phyloP scores from a whole-genome alignment of 1,140 invertebrate genomes.

The Drosophila orena region DNA sequence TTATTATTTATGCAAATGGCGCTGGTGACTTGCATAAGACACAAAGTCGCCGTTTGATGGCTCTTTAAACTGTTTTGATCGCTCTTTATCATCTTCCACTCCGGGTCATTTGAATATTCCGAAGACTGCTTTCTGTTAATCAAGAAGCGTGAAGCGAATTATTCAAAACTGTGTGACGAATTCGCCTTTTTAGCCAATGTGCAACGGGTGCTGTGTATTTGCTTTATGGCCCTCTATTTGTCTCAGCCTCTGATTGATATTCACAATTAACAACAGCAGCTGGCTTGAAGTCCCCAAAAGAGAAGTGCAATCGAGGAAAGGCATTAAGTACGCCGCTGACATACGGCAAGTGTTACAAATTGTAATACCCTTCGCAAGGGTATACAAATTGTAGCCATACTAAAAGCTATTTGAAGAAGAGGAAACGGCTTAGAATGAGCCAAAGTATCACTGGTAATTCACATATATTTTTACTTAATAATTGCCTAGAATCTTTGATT shows the following conservation, averaged over 20 bases:
- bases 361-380: too few species aligned
- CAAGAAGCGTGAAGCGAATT: slow-evolving; percentile 57
- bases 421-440: too few species aligned
- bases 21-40: slow-evolving; percentile 35
- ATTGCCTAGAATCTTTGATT: too few species aligned
- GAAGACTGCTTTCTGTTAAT: slow-evolving; percentile 33
- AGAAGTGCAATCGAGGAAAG: slow-evolving; percentile 21
- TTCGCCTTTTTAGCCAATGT: slow-evolving; percentile 19
- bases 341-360: slow-evolving; percentile 4
- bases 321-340: slow-evolving; percentile 13
- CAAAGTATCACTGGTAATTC: too few species aligned
- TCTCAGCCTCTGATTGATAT: slow-evolving; percentile 46
- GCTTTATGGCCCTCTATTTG: slow-evolving; percentile 41
- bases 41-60: slow-evolving; percentile 24
- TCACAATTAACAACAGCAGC: slow-evolving; percentile 38
- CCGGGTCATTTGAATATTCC: slow-evolving; percentile 20
- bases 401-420: too few species aligned
- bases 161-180: slow-evolving; percentile 45
- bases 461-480: too few species aligned
- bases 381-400: neutral
- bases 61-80: slow-evolving; percentile 60
- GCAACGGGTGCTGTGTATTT: slow-evolving; percentile 40
- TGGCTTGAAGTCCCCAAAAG: slow-evolving; percentile 3
- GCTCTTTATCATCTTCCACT: slow-evolving; percentile 39
- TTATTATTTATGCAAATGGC: slow-evolving; percentile 53